These are phyloP conservation scores for Phasia obesa DNA, from an alignment of 2,888 invertebrate genomes.

Conservation along the genomic window DNA sequence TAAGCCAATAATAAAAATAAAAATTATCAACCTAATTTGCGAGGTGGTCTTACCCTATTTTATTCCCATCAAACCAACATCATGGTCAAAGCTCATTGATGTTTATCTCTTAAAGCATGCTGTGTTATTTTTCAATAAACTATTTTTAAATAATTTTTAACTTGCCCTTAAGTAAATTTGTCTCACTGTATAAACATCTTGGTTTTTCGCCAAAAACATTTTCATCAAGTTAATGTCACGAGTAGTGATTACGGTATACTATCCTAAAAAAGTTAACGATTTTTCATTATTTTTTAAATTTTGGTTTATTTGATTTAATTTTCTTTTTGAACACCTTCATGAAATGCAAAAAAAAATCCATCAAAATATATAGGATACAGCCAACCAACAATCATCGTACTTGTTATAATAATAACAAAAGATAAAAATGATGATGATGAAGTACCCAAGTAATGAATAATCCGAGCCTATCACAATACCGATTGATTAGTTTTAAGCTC, in stretches of 20 bases:
- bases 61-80: too few relatives aligned
- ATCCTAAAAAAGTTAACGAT: conserved; percentile 8
- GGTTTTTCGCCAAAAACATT: conserved; percentile 44
- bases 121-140: too few relatives aligned
- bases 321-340: conserved; percentile 35
- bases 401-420: not conserved
- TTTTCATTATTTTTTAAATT: conserved; percentile 9
- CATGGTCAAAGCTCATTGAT: too few relatives aligned
- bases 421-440: not conserved
- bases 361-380: not conserved
- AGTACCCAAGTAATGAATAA: conserved; percentile 34
- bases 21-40: too few relatives aligned
- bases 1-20: too few relatives aligned
- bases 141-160: not conserved
- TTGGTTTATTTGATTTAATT: conserved; percentile 17
- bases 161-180: not conserved
- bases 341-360: not conserved
- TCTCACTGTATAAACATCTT: not conserved
- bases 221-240: conserved; percentile 56
- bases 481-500: conserved; percentile 47
- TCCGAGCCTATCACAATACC: conserved; percentile 30
- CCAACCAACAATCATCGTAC: not conserved
- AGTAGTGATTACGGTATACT: conserved; percentile 54
- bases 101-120: too few relatives aligned
- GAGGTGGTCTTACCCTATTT: too few relatives aligned